Base-by-base conservation (phyloP, 2,888 invertebrate species). In the Drosophila longiperda region DNA sequence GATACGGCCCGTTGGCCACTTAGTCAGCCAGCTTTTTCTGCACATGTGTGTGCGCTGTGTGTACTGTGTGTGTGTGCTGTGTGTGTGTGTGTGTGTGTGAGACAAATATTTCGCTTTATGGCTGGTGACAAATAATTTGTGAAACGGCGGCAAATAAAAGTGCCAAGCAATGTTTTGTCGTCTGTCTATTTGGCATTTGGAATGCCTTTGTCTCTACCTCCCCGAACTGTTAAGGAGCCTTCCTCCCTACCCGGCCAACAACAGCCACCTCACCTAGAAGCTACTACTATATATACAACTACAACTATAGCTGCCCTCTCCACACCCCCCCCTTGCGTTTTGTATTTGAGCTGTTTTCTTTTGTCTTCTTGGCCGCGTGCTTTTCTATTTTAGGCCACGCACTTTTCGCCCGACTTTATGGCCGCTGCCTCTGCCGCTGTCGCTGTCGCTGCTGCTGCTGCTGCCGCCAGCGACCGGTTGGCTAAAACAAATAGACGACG, bases 111-210 rank as follows among this genome's bases (percentile, higher is more conserved):
- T 80, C 77, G 84, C 73, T 88, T 85, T 85, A 85, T 85, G 87
- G 89, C 83, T 81, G 85, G 85, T 89, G 89, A 89, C 86, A 86
- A 89, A 89, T 86, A 88, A 84, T 87, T 86, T 87, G 88, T 83
- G 85, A 83, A 87, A 87, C 83, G 85, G 85, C 87, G 83, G 85
- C 87, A 82, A 84, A 83, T 87, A 82, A 87, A 83, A 86, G 88
- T 86, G 83, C 80, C 83, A 71, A 61, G 71, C 79, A 77, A 65
- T 59, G 55, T 66, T 76, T 73, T 75, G 42, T 48, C 62, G 55
- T 67, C 64, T 63, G 63, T 66, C 60, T 68, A 42, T 79, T 79
- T 74, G 75, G 79, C 75, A 71, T 71, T 72, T 79, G 85, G 85
- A 85, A 85, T 85, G 85, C 87, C 82, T 85, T 85, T 85, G 85